phyloP scores from a whole-genome alignment of 2,797 vertebrate genomes.

The Sebastes aleutianus region DNA sequence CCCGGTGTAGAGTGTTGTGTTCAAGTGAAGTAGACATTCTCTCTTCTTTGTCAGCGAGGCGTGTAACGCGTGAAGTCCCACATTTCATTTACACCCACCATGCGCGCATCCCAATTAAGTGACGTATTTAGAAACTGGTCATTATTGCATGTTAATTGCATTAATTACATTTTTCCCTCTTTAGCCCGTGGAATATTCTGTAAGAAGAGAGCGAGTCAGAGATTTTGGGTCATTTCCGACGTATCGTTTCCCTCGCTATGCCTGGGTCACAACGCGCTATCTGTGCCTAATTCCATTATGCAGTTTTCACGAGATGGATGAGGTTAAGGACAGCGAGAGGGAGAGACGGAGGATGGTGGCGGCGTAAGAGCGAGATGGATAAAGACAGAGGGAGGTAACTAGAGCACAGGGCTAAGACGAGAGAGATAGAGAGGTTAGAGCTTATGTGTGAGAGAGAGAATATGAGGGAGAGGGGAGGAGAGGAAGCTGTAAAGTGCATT shows the following conservation, averaged over 20 bases:
- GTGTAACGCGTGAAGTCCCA: conserved; percentile 39
- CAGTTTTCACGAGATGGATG: conserved; percentile 73
- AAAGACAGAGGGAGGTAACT: conserved; percentile 67
- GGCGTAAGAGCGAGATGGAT: conserved; percentile 56
- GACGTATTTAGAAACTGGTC: conserved; percentile 13
- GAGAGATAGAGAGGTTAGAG: conserved; percentile 61
- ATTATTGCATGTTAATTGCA: conserved; percentile 22
- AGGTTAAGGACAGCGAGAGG: conserved; percentile 59
- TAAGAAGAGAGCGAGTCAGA: conserved; percentile 26
- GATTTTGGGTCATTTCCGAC: conserved; percentile 56
- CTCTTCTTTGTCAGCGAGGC: conserved; percentile 27
- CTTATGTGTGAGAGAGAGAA: conserved; percentile 46
- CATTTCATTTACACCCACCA: conserved; percentile 18
- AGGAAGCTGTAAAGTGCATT: conserved; percentile 78
- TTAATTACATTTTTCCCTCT: conserved; percentile 31
- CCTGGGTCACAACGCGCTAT: conserved; percentile 60
- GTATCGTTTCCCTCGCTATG: conserved; percentile 37
- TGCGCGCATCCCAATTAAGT: conserved; percentile 20
- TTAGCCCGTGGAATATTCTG: conserved; percentile 26
- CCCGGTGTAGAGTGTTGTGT: conserved; percentile 20
- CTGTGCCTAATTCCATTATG: conserved; percentile 74
- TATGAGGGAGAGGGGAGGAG: conserved; percentile 45
- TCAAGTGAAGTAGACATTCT: conserved; percentile 40
- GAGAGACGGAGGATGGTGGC: conserved; percentile 44
- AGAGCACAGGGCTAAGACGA: conserved; percentile 53